These are phyloP conservation scores for Cheilosia pagana DNA, from an alignment of 2,888 invertebrate species.

Conservation along the genomic window DNA sequence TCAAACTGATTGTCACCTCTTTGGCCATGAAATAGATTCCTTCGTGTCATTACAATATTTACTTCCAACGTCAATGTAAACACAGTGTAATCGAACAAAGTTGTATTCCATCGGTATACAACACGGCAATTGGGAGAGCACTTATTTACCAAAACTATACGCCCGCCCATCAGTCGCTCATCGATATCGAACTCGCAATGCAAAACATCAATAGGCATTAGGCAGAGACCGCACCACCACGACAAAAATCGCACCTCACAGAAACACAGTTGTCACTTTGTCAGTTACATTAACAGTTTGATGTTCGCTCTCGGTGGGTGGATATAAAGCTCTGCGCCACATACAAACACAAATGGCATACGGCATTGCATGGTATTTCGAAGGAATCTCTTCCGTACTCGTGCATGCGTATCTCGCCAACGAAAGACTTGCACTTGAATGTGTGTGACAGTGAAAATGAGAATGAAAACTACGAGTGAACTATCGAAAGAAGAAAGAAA, in stretches of 20 bases:
- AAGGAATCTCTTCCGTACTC: slow-evolving; percentile 13
- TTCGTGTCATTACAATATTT: background rate
- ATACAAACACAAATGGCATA: background rate
- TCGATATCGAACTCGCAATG: slow-evolving; percentile 5
- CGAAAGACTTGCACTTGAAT: slow-evolving; percentile 31
- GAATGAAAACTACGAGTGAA: slow-evolving; percentile 12
- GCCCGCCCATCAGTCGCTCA: background rate
- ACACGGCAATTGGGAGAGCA: background rate
- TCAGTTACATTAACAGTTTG: slow-evolving; percentile 49
- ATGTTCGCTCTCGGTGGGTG: slow-evolving; percentile 13
- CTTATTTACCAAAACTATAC: background rate
- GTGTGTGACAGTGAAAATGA: slow-evolving; percentile 37
- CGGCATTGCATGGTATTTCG: background rate
- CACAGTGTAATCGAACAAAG: background rate
- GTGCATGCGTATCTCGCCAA: slow-evolving; percentile 39
- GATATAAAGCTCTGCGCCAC: slow-evolving; percentile 25
- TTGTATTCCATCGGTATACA: background rate
- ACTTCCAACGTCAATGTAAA: background rate
- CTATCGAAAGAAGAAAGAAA: background rate
- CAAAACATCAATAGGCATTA: slow-evolving; percentile 15
- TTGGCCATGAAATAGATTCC: background rate
- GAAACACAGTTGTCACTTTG: slow-evolving; percentile 51
- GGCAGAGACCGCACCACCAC: background rate
- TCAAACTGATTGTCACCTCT: background rate
- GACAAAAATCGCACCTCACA: slow-evolving; percentile 44